Conservation (phyloP, 2,797 vertebrate species). For the Dermochelys coriacea region DNA sequence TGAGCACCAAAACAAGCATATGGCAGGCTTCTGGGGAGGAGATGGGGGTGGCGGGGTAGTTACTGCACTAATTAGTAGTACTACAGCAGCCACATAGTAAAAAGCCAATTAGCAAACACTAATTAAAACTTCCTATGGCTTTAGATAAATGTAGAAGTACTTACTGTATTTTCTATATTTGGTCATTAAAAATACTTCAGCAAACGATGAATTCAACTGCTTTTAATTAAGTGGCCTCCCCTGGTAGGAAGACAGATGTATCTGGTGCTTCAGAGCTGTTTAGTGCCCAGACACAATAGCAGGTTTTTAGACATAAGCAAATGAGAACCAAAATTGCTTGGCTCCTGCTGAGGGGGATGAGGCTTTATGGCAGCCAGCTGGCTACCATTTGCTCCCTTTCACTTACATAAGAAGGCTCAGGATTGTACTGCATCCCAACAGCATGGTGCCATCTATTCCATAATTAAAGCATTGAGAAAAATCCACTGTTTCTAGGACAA, state of each 20-base stretch:
- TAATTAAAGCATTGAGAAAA: background rate
- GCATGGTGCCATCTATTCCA: background rate
- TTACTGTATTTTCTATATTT: background rate
- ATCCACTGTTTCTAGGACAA: background rate
- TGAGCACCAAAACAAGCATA: background rate
- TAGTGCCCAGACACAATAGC: background rate
- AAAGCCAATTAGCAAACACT: background rate
- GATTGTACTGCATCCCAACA: background rate
- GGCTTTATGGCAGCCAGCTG: constrained; percentile 25
- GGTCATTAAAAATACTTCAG: background rate
- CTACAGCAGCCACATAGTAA: background rate
- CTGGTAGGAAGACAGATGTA: background rate
- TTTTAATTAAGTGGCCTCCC: background rate
- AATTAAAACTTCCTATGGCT: background rate
- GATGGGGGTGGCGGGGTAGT: background rate
- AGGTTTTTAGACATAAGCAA: background rate
- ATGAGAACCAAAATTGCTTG: constrained; percentile 23
- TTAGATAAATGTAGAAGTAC: background rate
- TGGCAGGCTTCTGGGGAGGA: background rate
- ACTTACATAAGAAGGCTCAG: background rate
- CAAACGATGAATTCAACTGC: background rate
- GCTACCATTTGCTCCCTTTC: background rate
- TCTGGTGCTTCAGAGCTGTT: constrained; percentile 3
- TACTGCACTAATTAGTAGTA: background rate
- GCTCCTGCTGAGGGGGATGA: constrained; percentile 25